phyloP scores from a whole-genome alignment of 2,113 vertebrate species.

The Brachypodius melanocephalos region DNA sequence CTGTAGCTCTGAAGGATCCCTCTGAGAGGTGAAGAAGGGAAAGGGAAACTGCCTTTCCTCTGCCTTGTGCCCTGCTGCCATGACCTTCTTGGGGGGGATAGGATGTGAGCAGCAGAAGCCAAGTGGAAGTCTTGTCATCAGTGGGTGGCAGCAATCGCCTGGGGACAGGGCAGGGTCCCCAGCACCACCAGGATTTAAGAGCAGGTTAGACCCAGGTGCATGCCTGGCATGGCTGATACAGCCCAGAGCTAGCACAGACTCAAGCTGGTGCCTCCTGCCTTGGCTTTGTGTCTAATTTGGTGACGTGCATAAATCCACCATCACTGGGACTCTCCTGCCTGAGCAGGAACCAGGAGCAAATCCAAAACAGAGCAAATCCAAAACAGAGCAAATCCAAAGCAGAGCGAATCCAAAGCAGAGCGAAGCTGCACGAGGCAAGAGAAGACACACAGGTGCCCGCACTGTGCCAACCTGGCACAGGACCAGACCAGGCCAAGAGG shows the following conservation, averaged over 20 bases:
- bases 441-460: not conserved
- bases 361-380: not conserved
- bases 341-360: not conserved
- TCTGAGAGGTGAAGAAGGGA: not conserved
- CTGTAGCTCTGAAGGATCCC: not conserved
- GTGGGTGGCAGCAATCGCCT: not conserved
- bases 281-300: not conserved
- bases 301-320: not conserved
- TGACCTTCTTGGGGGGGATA: not conserved
- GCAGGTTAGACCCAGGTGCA: not conserved
- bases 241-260: not conserved
- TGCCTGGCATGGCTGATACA: accelerated
- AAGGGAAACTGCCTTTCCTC: not conserved
- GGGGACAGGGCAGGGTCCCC: not conserved
- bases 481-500: not conserved
- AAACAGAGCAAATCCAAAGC: not conserved
- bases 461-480: not conserved
- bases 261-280: not conserved
- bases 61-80: not conserved
- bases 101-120: not conserved
- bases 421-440: accelerated
- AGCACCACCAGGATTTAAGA: not conserved
- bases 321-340: not conserved
- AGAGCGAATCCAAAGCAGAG: not conserved
- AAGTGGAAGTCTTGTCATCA: not conserved